These are phyloP conservation scores for Ardeotis arabs DNA, from an alignment of 2,113 vertebrate species.

Conservation along the genomic window DNA sequence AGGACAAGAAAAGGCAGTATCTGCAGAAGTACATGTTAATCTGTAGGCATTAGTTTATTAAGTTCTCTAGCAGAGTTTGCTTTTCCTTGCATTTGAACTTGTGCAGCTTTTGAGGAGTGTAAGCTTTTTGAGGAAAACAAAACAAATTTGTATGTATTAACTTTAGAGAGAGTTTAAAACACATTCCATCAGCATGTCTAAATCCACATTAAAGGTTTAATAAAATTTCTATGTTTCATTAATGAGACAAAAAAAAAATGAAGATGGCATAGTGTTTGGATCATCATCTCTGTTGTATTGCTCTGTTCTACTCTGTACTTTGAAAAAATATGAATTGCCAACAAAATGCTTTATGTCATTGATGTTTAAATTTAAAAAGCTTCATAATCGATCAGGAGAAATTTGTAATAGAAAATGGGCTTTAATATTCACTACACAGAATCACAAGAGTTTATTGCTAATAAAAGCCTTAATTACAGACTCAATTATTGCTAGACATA, in stretches of 20 bases:
- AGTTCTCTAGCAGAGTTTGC: neutral
- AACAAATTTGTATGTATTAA: neutral
- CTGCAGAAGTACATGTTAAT: neutral
- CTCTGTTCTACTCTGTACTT: neutral
- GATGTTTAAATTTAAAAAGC: conserved; percentile 10
- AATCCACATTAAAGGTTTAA: neutral
- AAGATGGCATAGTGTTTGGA: neutral
- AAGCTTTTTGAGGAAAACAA: neutral
- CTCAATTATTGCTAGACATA: conserved; percentile 37
- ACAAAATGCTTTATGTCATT: neutral
- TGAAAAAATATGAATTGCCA: neutral
- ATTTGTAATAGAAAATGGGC: neutral
- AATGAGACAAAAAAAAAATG: neutral
- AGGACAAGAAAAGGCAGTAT: neutral
- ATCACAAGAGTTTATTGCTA: neutral
- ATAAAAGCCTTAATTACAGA: conserved; percentile 54
- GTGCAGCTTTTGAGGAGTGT: neutral
- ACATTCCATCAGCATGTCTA: neutral
- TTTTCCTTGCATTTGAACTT: neutral
- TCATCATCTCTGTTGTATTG: neutral
- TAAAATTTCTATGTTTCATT: neutral
- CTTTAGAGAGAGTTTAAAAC: neutral
- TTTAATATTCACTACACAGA: neutral
- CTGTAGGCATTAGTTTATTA: neutral
- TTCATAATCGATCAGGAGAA: neutral